Conservation (phyloP, 2,888 invertebrate genomes). For the Drosophila affinis region DNA sequence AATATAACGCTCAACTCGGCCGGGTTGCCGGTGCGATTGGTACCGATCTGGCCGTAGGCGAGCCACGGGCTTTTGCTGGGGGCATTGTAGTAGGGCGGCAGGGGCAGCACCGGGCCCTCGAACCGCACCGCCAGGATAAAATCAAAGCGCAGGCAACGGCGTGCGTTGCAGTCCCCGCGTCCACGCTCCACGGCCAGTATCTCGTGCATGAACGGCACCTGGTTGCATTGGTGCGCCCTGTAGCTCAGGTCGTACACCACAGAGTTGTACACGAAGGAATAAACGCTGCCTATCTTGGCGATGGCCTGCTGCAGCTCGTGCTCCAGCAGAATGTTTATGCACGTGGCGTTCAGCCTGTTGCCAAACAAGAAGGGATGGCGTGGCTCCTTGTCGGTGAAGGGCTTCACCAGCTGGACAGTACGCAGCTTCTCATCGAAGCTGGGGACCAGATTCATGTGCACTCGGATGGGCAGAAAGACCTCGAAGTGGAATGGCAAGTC, state of each 20-base stretch:
- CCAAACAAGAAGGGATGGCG: conserved; percentile 53
- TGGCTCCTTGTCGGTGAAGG: neutral
- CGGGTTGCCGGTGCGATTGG: neutral
- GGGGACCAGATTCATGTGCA: conserved; percentile 38
- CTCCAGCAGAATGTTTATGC: conserved; percentile 43
- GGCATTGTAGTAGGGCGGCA: conserved; percentile 44
- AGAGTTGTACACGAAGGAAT: neutral
- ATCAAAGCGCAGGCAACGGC: conserved; percentile 46
- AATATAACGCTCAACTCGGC: conserved; percentile 50
- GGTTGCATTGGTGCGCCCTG: conserved; percentile 3
- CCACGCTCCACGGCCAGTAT: conserved; percentile 22
- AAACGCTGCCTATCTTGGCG: neutral
- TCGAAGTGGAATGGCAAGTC: conserved; percentile 54
- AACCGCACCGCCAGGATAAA: conserved; percentile 57
- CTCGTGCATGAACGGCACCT: conserved; percentile 48
- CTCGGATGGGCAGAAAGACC: conserved; percentile 48
- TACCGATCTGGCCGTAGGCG: conserved; percentile 43
- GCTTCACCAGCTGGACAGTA: conserved; percentile 27
- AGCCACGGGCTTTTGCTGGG: conserved; percentile 46
- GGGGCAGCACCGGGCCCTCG: conserved; percentile 26
- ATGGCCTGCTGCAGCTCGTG: conserved; percentile 33
- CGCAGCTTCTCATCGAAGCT: conserved; percentile 22
- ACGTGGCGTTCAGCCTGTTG: conserved; percentile 36
- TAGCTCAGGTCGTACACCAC: conserved; percentile 42
- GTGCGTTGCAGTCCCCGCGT: too few species aligned